Base-by-base conservation (phyloP, 2,888 invertebrate species). In the Oxytorus armatus region DNA sequence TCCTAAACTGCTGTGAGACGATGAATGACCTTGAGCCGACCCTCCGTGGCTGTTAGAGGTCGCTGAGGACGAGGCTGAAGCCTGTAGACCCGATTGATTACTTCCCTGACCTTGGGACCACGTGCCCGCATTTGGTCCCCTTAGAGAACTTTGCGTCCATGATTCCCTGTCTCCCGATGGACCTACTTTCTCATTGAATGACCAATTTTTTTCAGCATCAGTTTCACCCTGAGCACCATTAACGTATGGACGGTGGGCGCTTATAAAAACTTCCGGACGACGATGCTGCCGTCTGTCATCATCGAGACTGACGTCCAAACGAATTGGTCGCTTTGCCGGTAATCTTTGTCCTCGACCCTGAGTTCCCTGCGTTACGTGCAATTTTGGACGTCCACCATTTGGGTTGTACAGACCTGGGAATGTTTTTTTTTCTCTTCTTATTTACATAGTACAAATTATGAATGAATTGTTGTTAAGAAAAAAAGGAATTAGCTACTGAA, bases 11-110 rank as follows among this genome's bases (percentile, higher is more conserved):
- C 88, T 85, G 47, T 87, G 85, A 0, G 86, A 86, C 0, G 84
- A 82, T 0, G 88, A 88, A 23, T 88, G 87, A 2, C 87, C 80
- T 39, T 86, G 80, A 1, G 88, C 84, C 14, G 85, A 82, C 2
- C 88, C 86, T 29, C 85, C 85, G 0, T 66, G 47, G 8, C 81
- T 74, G 2, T 82, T 82, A 0, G 89, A 88, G 4, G 84, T 84
- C 0, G 87, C 79, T 1, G 84, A 83, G 1, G 88, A 86, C 51
- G 84, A 84, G 0, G 87, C 86, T 0, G 88, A 88, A 23, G 83
- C 86, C 65, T 79, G 84, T 18, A 81, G 73, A 21, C 74, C 80
- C 11, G 81, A 79, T 47, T 78, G 33, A 0, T 55, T 39, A 23
- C 21, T 44, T 5, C 61, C 39, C 11, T 8, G 55, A 25, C 29